Evolutionary conservation across 2,113 vertebrate genomes (phyloP).

Genomic region (Daphoenositta chrysoptera): DNA sequence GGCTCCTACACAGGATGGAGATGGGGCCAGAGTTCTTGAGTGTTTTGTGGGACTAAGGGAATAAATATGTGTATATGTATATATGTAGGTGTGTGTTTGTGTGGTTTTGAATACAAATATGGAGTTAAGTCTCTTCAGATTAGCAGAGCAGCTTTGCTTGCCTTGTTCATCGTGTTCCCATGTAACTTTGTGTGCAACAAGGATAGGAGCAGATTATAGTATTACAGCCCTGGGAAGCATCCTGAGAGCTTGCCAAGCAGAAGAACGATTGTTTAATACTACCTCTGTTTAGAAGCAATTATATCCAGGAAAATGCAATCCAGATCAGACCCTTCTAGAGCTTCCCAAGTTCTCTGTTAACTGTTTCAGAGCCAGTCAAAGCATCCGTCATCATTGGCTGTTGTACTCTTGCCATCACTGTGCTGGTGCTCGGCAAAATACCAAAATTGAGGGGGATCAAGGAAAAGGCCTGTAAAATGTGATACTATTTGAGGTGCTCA

Average conservation of each 20-base stretch:
- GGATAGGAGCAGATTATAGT: not conserved
- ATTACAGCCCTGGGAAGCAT: not conserved
- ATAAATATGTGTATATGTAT: not conserved
- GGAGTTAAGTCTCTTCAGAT: not conserved
- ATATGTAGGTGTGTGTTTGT: not conserved
- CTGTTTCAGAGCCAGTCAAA: not conserved
- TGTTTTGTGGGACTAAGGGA: not conserved
- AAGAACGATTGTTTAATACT: constrained; percentile 7
- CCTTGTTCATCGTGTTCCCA: not conserved
- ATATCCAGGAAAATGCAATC: not conserved
- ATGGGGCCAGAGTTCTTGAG: not conserved
- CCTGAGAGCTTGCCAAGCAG: not conserved
- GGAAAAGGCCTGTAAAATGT: not conserved
- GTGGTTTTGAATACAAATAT: not conserved
- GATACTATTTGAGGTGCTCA: not conserved
- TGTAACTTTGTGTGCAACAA: not conserved
- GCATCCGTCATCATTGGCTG: not conserved
- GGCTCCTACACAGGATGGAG: not conserved
- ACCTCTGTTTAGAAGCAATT: not conserved
- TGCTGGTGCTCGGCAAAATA: not conserved
- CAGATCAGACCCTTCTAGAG: not conserved
- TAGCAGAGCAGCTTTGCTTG: not conserved
- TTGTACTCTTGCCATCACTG: rapidly evolving
- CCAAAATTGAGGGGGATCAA: not conserved
- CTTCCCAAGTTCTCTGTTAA: not conserved